phyloP scores from a whole-genome alignment of 2,888 invertebrate genomes.

The Rotaria macrura region DNA sequence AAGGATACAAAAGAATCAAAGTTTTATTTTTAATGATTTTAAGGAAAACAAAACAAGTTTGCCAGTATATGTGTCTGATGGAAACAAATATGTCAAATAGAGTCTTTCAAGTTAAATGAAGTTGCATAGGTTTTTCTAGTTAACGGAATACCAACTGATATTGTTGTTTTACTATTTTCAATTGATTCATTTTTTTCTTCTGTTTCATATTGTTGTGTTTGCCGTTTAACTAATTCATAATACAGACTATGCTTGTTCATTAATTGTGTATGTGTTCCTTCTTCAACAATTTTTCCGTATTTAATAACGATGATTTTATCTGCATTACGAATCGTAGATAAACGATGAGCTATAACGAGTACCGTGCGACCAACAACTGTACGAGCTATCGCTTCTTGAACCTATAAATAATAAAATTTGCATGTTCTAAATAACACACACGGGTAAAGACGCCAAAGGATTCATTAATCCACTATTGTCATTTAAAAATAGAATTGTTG shows the following conservation, averaged over 20 bases:
- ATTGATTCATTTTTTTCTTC: background rate
- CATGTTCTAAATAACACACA: too few species aligned
- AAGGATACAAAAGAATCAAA: too few species aligned
- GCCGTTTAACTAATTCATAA: constrained; percentile 13
- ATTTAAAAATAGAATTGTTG: too few species aligned
- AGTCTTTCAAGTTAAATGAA: background rate
- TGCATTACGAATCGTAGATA: constrained; percentile 4
- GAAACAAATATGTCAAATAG: background rate
- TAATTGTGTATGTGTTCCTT: background rate
- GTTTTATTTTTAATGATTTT: too few species aligned
- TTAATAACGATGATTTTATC: background rate
- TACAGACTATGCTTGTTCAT: background rate
- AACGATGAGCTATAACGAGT: background rate
- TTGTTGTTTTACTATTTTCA: background rate
- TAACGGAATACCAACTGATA: background rate
- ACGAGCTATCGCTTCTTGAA: background rate
- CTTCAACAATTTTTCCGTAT: constrained; percentile 8
- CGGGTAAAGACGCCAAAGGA: too few species aligned
- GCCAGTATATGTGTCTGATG: too few species aligned
- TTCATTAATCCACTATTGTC: too few species aligned
- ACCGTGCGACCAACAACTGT: background rate
- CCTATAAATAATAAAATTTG: background rate
- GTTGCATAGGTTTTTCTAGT: background rate
- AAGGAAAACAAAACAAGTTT: too few species aligned
- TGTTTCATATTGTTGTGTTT: background rate